Conservation (phyloP, 2,797 vertebrate genomes). For the Podargus strigoides region DNA sequence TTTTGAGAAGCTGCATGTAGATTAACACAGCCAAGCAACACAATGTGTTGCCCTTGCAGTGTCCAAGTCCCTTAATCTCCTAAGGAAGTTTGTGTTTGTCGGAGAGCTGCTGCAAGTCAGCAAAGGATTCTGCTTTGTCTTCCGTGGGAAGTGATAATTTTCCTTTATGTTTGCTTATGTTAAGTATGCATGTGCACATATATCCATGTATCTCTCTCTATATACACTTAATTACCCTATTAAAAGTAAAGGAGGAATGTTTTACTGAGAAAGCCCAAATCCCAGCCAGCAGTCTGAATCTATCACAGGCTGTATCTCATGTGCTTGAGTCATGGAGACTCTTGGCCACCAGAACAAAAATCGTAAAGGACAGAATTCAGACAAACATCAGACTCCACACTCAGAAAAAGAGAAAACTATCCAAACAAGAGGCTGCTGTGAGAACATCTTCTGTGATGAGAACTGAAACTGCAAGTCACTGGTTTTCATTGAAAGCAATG, state of each 20-base stretch:
- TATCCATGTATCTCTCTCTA: neutral
- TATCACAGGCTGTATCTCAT: rapidly evolving
- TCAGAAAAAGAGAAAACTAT: constrained; percentile 42
- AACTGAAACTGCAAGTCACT: constrained; percentile 66
- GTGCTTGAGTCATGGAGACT: neutral
- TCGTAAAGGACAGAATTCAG: neutral
- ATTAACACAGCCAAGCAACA: neutral
- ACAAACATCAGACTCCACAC: neutral
- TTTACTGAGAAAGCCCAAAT: neutral
- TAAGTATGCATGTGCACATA: neutral
- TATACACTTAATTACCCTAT: neutral
- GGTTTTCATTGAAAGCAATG: constrained; percentile 64
- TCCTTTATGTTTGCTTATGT: neutral
- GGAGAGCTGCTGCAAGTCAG: neutral
- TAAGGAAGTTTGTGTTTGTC: neutral
- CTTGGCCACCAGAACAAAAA: neutral
- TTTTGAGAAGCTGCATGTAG: neutral
- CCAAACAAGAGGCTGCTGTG: constrained; percentile 45
- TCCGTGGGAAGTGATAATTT: neutral
- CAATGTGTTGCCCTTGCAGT: neutral
- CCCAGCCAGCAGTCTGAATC: neutral
- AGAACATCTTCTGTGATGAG: constrained; percentile 53
- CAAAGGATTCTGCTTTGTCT: neutral
- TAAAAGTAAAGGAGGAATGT: neutral
- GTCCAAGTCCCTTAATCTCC: neutral